Conservation (phyloP, 2,113 vertebrate species). For the Prinia subflava region DNA sequence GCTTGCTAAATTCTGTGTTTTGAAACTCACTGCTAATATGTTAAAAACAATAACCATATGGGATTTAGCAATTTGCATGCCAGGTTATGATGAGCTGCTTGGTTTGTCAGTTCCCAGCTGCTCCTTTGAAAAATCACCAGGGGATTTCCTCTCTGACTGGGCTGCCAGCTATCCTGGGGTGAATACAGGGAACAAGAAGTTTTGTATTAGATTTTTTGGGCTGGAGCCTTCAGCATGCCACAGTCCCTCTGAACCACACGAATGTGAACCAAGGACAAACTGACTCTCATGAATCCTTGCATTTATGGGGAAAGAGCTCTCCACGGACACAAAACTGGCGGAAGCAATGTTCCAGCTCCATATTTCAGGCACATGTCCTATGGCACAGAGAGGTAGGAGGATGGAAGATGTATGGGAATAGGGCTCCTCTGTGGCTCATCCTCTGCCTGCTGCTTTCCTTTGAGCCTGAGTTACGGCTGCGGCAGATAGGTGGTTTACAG, state of each 20-base stretch:
- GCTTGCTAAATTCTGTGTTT: conserved; percentile 3
- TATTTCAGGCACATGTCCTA: not conserved
- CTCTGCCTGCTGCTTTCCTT: not conserved
- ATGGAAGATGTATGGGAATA: not conserved
- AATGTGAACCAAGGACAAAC: not conserved
- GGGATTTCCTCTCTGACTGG: conserved; percentile 5
- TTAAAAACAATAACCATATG: conserved; percentile 21
- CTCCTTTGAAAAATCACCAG: not conserved
- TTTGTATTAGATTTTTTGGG: not conserved
- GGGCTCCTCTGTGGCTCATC: not conserved
- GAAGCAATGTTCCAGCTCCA: not conserved
- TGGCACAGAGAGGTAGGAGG: not conserved
- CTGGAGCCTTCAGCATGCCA: not conserved
- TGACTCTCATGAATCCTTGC: not conserved
- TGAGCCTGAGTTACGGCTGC: not conserved
- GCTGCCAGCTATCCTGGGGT: not conserved
- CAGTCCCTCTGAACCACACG: not conserved
- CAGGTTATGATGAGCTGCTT: not conserved
- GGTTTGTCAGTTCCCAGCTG: conserved; percentile 25
- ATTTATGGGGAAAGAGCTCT: not conserved
- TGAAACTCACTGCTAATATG: conserved; percentile 4
- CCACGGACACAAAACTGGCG: not conserved
- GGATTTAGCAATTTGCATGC: conserved; percentile 5
- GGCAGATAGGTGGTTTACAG: not conserved
- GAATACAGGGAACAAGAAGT: not conserved